These are phyloP conservation scores for Drosophila monieri DNA, from an alignment of 2,888 invertebrate genomes.

Conservation along the genomic window DNA sequence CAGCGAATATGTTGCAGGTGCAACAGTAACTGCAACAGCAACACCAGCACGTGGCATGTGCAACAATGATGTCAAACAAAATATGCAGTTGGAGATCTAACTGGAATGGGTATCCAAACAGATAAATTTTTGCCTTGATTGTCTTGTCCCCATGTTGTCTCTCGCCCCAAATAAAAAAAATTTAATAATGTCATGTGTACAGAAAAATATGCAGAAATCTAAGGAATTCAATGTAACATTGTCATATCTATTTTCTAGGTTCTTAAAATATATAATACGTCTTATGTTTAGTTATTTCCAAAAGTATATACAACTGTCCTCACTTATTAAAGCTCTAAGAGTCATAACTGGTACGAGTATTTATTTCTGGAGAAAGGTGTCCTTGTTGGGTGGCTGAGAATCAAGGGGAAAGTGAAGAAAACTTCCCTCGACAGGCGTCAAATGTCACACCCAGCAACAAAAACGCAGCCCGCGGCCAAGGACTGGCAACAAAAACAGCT, in stretches of 20 bases:
- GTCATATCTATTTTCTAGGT: too few species aligned
- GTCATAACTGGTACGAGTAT: conserved; percentile 43
- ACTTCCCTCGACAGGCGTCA: conserved; percentile 36
- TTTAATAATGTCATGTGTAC: background rate
- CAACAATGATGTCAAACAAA: conserved; percentile 52
- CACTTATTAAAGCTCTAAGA: conserved; percentile 64
- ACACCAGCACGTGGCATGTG: conserved; percentile 46
- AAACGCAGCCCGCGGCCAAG: conserved; percentile 50
- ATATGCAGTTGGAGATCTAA: conserved; percentile 42
- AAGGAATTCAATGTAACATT: conserved; percentile 3
- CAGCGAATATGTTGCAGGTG: conserved; percentile 37
- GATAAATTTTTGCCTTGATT: conserved; percentile 20
- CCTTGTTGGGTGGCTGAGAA: background rate
- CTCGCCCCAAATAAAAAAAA: background rate
- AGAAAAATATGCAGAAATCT: background rate
- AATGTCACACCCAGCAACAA: conserved; percentile 52
- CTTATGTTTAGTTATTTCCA: too few species aligned
- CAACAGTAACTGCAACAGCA: conserved; percentile 24
- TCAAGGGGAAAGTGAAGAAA: conserved; percentile 10
- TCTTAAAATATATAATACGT: too few species aligned
- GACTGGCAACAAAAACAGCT: conserved; percentile 33
- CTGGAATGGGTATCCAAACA: conserved; percentile 15
- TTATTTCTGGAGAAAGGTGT: background rate
- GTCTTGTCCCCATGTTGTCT: conserved; percentile 24
- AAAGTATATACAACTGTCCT: too few species aligned